Conservation (phyloP, 1,140 invertebrate genomes). For the Dreissena rostriformis region DNA sequence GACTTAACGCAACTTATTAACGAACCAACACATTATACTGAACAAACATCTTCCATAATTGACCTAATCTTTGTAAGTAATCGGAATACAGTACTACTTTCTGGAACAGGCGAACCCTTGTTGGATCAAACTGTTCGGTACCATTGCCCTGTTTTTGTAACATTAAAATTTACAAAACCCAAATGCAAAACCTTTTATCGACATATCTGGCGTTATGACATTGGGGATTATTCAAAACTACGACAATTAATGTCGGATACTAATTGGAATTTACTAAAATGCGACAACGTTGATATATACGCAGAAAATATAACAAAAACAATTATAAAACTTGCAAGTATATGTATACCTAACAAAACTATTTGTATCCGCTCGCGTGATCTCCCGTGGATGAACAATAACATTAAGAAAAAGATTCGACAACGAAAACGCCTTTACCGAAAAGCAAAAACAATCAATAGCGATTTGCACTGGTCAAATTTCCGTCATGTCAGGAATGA, state of each 20-base stretch:
- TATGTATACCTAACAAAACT: constrained; percentile 23
- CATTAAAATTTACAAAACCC: background rate
- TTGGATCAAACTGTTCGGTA: background rate
- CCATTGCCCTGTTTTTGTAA: constrained; percentile 8
- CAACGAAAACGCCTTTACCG: background rate
- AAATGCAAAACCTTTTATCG: background rate
- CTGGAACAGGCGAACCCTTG: background rate
- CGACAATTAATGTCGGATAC: background rate
- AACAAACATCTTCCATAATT: constrained; percentile 14
- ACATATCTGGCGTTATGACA: constrained; percentile 11
- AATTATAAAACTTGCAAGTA: constrained; percentile 1
- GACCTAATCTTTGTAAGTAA: constrained; percentile 11
- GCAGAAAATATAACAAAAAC: constrained; percentile 13
- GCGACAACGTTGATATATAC: constrained; percentile 4
- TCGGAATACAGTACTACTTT: background rate
- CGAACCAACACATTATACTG: constrained; percentile 21
- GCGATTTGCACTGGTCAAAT: background rate
- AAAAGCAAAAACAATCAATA: constrained; percentile 1
- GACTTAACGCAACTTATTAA: background rate
- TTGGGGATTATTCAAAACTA: background rate
- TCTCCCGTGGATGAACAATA: background rate
- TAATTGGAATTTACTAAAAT: constrained; percentile 1
- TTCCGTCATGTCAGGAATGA: constrained; percentile 12
- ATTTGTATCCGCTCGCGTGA: background rate
- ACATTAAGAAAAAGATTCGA: background rate